Evolutionary conservation across 2,888 invertebrate genomes (phyloP).

Genomic region (Aromia moschata): DNA sequence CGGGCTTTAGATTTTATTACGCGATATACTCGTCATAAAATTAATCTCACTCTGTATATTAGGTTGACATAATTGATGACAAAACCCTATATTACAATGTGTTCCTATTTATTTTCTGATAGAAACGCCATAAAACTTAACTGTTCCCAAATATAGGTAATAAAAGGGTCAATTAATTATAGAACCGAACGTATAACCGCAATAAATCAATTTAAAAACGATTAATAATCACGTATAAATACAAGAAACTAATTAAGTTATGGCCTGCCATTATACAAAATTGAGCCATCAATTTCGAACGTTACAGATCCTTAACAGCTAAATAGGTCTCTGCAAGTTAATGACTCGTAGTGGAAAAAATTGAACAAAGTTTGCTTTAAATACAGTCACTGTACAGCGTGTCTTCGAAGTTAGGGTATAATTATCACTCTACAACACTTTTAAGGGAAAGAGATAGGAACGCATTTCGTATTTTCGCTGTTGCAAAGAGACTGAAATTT

Average conservation of each 20-base stretch:
- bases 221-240: slow-evolving; percentile 59
- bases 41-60: slow-evolving; percentile 36
- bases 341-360: too few species aligned
- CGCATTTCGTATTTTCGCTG: too few species aligned
- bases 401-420: too few species aligned
- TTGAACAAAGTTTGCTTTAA: too few species aligned
- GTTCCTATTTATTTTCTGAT: slow-evolving; percentile 42
- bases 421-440: too few species aligned
- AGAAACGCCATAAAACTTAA: slow-evolving; percentile 42
- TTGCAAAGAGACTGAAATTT: too few species aligned
- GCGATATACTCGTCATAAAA: slow-evolving; percentile 35
- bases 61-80: slow-evolving; percentile 35
- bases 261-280: slow-evolving; percentile 34
- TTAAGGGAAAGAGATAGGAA: too few species aligned
- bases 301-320: slow-evolving; percentile 23
- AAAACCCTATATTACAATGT: slow-evolving; percentile 32
- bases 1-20: slow-evolving; percentile 38
- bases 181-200: slow-evolving; percentile 43
- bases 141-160: slow-evolving; percentile 42
- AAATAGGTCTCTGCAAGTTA: not conserved
- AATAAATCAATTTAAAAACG: slow-evolving; percentile 61
- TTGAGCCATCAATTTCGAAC: slow-evolving; percentile 38
- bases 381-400: too few species aligned
- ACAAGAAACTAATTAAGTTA: slow-evolving; percentile 47
- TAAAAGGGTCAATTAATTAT: slow-evolving; percentile 50